phyloP scores from a whole-genome alignment of 2,113 vertebrate species.

The Mobula hypostoma region DNA sequence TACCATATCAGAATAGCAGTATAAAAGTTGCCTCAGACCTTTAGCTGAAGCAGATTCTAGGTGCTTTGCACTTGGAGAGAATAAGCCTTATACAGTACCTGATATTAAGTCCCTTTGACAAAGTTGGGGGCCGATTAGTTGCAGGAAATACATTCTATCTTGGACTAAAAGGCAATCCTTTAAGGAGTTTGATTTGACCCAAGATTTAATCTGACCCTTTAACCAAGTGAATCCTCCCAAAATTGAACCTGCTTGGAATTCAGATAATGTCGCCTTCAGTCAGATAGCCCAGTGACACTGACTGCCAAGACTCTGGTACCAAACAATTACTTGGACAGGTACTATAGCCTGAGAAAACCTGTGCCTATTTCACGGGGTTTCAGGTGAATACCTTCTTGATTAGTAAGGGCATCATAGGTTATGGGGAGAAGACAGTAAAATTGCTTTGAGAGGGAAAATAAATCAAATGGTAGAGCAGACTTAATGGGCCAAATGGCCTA shows the following conservation, averaged over 20 bases:
- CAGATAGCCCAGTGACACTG: neutral
- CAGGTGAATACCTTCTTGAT: neutral
- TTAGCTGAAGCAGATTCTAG: neutral
- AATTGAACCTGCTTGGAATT: neutral
- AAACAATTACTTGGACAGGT: neutral
- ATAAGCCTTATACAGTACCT: neutral
- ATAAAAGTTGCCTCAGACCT: neutral
- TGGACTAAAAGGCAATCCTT: no score
- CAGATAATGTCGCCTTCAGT: neutral
- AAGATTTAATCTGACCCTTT: neutral
- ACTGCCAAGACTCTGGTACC: neutral
- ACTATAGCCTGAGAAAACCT: neutral
- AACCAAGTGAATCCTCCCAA: neutral
- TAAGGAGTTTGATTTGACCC: neutral
- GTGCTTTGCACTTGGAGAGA: neutral
- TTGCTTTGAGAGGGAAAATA: no score
- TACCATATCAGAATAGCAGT: neutral
- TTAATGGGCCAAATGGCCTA: no score
- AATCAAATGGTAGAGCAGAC: no score
- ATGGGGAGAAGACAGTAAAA: no score
- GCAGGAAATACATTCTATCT: neutral
- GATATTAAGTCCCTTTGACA: neutral
- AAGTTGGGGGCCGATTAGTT: neutral
- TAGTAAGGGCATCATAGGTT: no score
- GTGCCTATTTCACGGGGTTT: neutral